A percentile compares a stretch with the other conserved stretches of the same genome.
Conservation (phyloP, 2,113 vertebrate species). For the Pleuronectes platessa region DNA sequence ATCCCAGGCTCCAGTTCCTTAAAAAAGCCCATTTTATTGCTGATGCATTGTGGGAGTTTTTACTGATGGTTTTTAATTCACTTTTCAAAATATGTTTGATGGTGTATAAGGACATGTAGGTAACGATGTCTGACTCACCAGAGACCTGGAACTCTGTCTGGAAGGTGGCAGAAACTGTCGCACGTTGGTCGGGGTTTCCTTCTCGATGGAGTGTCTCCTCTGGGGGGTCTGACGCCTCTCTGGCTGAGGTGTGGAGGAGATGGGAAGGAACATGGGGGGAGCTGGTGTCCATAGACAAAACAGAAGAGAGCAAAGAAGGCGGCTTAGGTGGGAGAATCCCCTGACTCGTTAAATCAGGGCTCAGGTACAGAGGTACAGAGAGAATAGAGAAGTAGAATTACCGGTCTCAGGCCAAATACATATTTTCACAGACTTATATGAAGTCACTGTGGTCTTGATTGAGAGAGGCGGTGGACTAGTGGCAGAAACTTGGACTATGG, state of each 20-base stretch:
- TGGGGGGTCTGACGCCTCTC: constrained; percentile 92
- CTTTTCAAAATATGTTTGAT: too few species aligned
- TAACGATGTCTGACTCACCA: constrained; percentile 84
- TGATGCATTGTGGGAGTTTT: not conserved
- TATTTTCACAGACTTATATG: too few species aligned
- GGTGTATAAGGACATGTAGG: too few species aligned
- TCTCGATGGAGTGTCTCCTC: constrained; percentile 97
- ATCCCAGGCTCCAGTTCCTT: not conserved
- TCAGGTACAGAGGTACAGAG: too few species aligned
- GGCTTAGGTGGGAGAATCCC: not conserved
- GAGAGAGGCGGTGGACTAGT: too few species aligned
- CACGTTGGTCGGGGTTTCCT: constrained; percentile 95
- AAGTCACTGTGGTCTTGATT: too few species aligned
- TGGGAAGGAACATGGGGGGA: constrained; percentile 95
- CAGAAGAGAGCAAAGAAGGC: not conserved
- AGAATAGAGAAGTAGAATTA: too few species aligned
- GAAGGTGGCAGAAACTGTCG: constrained; percentile 91
- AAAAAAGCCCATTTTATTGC: not conserved
- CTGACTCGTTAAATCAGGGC: not conserved
- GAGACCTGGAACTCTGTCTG: constrained; percentile 92
- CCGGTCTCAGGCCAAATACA: too few species aligned
- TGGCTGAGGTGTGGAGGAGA: constrained; percentile 97
- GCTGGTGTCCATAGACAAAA: constrained; percentile 73
- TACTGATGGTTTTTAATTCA: too few species aligned
- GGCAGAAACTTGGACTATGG: too few species aligned